phyloP scores from a whole-genome alignment of 2,113 vertebrate species.

The Ammodytes marinus region DNA sequence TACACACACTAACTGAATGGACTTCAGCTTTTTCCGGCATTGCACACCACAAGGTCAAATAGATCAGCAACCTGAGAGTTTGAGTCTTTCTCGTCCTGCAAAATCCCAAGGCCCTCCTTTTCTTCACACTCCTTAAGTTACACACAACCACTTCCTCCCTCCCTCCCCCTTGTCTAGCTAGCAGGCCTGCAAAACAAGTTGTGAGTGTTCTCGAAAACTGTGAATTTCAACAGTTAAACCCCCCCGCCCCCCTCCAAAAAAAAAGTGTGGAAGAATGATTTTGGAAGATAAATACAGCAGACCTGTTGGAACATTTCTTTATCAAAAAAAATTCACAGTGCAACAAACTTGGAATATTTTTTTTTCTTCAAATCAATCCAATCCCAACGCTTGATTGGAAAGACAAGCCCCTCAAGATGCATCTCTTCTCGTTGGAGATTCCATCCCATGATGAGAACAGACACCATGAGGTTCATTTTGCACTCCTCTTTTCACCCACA shows the following conservation, averaged over 20 bases:
- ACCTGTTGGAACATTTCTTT: not conserved
- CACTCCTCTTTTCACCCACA: slow-evolving; percentile 55
- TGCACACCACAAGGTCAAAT: slow-evolving; percentile 57
- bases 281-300: not conserved
- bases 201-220: not conserved
- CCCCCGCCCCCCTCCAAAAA: no score
- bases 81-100: slow-evolving; percentile 26
- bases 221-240: not conserved
- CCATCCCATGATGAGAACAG: slow-evolving; percentile 24
- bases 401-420: slow-evolving; percentile 19
- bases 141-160: not conserved
- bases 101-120: slow-evolving; percentile 14
- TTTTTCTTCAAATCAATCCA: not conserved
- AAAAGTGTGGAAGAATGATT: not conserved
- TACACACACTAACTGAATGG: slow-evolving; percentile 23
- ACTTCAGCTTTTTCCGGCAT: slow-evolving; percentile 19
- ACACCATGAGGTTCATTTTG: slow-evolving; percentile 36
- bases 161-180: not conserved
- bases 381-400: not conserved
- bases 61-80: slow-evolving; percentile 64
- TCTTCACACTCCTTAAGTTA: slow-evolving; percentile 6
- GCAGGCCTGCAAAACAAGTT: not conserved
- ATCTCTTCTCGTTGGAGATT: slow-evolving; percentile 13
- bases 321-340: not conserved
- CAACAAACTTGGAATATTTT: slow-evolving; percentile 28